Base-by-base conservation (phyloP, 2,113 vertebrate species). In the Capra hircus region DNA sequence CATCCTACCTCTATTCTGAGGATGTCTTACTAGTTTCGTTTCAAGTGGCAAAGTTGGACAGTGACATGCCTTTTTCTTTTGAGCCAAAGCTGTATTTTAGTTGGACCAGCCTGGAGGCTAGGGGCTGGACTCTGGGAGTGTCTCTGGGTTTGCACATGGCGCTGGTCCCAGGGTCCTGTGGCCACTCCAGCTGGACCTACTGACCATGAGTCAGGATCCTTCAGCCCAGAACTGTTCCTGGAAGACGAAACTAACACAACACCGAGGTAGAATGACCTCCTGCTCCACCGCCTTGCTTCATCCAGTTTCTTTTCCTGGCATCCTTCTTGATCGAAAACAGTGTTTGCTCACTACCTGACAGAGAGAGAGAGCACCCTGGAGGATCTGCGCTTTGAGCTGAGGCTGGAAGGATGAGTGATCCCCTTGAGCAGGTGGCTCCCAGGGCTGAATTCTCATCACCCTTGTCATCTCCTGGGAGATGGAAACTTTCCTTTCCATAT, bases 1-100 rank as follows among this genome's bases (percentile, higher is more conserved):
- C 71, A 15, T 77, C 83, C 25, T 40, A 64, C 12, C 40, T 67
- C 48, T 67, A 13, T 78, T 78, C 19, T 67, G 8, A 87, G 55
- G 45, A 45, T 90, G 71, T 87, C 85, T 94, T 89, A 43, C 67
- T 50, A 90, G 45, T 57, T 90, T 92, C 59, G 45, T 77, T 90
- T 85, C 59, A 64, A 77, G 67, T 64, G 57, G 74, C 28, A 67
- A 53, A 53, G 25, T 78, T 87, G 30, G 25, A 50, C 62, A 28
- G 36, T 43, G 59, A 27, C 53, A 15, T 40, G 62, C 43, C n/a
- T 60, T 83, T 97, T 83, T 48, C 25, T 90, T 96, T 3, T 43
- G 43, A 83, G 74, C 55, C 85, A 83, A 53, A 57, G 23, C 21
- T 67, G 23, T 62, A 33, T 94, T 94, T 96, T 57, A 28, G 48